Percentiles rank a stretch among this genome's conserved stretches.
Conservation (phyloP, 2,888 invertebrate species). For the Lacanobia wlatinum region DNA sequence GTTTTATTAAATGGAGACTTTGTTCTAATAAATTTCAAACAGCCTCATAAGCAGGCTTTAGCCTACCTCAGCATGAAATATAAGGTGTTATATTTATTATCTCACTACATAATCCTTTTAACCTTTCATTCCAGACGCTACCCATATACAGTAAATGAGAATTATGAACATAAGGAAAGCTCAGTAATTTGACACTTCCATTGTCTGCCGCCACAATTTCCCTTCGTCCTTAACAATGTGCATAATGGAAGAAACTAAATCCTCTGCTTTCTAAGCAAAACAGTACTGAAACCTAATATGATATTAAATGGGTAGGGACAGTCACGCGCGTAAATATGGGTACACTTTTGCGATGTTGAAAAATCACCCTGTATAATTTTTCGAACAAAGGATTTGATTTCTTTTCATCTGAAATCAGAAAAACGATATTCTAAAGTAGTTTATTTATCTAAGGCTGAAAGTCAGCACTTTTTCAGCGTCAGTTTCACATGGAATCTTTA, state of each 20-base stretch:
- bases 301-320: constrained; percentile 24
- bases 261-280: constrained; percentile 61
- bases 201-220: constrained; percentile 57
- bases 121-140: constrained; percentile 20
- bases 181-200: constrained; percentile 47
- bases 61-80: constrained; percentile 7
- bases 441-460: no score
- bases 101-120: constrained; percentile 21
- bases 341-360: neutral
- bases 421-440: neutral
- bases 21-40: neutral
- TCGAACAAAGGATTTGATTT: neutral
- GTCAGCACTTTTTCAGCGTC: no score
- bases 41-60: neutral
- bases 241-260: constrained; percentile 58
- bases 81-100: constrained; percentile 5
- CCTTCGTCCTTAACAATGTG: constrained; percentile 35
- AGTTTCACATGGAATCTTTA: no score
- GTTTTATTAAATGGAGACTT: neutral
- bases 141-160: constrained; percentile 6
- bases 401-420: neutral
- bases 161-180: constrained; percentile 33
- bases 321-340: neutral
- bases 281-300: constrained; percentile 50
- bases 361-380: neutral